Conservation (phyloP, 37 sponge, comb jelly and placozoan species). For the Bolinopsis microptera region DNA sequence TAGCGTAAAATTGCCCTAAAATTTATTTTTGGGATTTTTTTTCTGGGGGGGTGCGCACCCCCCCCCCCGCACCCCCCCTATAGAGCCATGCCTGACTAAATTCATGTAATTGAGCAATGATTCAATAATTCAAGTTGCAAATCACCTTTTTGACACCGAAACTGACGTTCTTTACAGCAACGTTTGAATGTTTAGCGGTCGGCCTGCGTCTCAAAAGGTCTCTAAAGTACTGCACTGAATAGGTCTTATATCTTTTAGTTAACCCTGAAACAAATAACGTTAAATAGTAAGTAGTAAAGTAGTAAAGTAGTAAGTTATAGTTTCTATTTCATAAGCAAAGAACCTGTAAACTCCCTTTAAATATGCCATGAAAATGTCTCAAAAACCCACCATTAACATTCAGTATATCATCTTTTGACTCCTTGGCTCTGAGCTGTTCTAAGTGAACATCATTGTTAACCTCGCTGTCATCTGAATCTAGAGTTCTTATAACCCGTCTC, state of each 20-base stretch:
- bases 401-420: not conserved
- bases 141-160: slow-evolving; percentile 48
- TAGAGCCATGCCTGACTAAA: too few relatives aligned
- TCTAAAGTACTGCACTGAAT: not conserved
- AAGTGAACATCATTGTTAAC: not conserved
- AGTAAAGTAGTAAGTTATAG: too few relatives aligned
- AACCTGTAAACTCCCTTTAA: too few relatives aligned
- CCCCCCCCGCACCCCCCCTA: too few relatives aligned
- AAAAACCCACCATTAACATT: not conserved
- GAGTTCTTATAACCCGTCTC: not conserved
- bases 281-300: too few relatives aligned
- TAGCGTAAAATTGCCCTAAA: too few relatives aligned
- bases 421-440: not conserved
- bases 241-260: not conserved
- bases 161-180: slow-evolving; percentile 41
- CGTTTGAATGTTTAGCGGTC: not conserved
- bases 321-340: too few relatives aligned
- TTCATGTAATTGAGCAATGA: too few relatives aligned
- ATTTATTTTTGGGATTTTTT: too few relatives aligned
- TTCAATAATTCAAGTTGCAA: too few relatives aligned
- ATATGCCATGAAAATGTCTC: too few relatives aligned
- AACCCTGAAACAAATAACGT: not conserved
- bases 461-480: not conserved
- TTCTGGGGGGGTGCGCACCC: too few relatives aligned
- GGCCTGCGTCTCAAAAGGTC: not conserved